phyloP scores from a whole-genome alignment of 2,888 invertebrate species.

The Campaea margaritaria region DNA sequence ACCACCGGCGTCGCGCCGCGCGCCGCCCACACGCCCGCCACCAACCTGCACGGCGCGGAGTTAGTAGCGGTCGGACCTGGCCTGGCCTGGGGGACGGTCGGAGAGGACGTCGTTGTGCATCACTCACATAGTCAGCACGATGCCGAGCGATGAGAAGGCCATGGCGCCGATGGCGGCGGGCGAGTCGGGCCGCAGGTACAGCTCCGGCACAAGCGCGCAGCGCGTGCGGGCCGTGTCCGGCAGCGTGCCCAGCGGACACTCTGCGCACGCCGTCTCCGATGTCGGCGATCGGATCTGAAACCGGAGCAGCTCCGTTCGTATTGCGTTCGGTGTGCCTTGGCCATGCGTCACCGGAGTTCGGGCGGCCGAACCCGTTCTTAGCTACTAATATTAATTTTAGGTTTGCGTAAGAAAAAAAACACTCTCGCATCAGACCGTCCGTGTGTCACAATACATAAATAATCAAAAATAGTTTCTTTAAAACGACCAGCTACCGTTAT shows the following conservation, averaged over 20 bases:
- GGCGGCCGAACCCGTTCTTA: neutral
- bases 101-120: neutral
- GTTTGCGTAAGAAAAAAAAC: neutral
- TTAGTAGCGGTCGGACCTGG: neutral
- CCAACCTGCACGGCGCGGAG: constrained; percentile 75
- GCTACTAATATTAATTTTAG: no score
- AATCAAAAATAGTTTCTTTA: no score
- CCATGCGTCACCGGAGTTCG: neutral
- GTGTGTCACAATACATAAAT: no score
- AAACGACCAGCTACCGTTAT: no score
- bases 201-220: constrained; percentile 92
- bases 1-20: constrained; percentile 98
- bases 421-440: neutral
- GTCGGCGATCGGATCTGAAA: constrained; percentile 90
- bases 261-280: constrained; percentile 92
- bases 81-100: neutral
- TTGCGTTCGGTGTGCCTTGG: no score
- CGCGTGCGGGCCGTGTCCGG: constrained; percentile 90
- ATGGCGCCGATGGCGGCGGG: constrained; percentile 97
- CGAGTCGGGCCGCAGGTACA: constrained; percentile 91
- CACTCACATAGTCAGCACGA: constrained; percentile 89
- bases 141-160: constrained; percentile 93
- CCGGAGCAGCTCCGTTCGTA: neutral
- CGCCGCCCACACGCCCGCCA: constrained; percentile 90
- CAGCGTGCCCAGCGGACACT: constrained; percentile 92